Percentiles rank a stretch among this genome's conserved stretches.
Evolutionary conservation across 2,797 vertebrate genomes (phyloP).

Genomic region (Orestias chungarensis): DNA sequence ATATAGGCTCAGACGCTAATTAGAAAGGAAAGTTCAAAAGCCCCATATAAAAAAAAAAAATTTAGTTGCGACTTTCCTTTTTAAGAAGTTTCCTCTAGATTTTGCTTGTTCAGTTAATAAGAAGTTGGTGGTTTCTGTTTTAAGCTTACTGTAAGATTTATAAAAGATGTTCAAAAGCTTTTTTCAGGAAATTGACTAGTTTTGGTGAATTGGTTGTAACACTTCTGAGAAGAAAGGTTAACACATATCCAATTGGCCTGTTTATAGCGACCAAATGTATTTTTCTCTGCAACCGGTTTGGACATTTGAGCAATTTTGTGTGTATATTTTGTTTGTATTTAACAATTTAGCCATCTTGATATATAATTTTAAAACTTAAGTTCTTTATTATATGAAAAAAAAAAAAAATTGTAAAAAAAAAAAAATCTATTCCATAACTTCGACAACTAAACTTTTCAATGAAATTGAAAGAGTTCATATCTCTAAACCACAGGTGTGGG

Average conservation of each 20-base stretch:
- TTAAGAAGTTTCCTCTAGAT: too few relatives aligned
- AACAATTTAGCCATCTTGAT: not conserved
- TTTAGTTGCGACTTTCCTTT: too few relatives aligned
- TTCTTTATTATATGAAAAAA: too few relatives aligned
- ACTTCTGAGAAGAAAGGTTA: not conserved
- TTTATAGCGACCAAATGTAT: not conserved
- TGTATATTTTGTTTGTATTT: not conserved
- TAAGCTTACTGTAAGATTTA: not conserved
- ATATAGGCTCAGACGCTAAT: not conserved
- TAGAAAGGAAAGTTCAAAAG: not conserved
- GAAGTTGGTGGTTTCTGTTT: too few relatives aligned
- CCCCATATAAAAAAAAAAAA: not conserved
- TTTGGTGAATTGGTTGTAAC: not conserved
- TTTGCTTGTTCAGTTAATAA: too few relatives aligned
- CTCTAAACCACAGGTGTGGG: slow-evolving; percentile 33
- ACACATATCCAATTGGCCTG: not conserved
- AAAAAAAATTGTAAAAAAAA: too few relatives aligned
- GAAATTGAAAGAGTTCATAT: slow-evolving; percentile 22
- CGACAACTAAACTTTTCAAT: too few relatives aligned
- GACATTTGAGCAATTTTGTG: not conserved
- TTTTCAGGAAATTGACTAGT: not conserved
- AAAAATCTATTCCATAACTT: too few relatives aligned
- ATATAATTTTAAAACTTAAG: not conserved
- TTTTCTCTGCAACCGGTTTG: not conserved
- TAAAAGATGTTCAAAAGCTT: not conserved